Evolutionary conservation across 1,140 invertebrate genomes (phyloP).

Genomic region (Rhyzopertha dominica): DNA sequence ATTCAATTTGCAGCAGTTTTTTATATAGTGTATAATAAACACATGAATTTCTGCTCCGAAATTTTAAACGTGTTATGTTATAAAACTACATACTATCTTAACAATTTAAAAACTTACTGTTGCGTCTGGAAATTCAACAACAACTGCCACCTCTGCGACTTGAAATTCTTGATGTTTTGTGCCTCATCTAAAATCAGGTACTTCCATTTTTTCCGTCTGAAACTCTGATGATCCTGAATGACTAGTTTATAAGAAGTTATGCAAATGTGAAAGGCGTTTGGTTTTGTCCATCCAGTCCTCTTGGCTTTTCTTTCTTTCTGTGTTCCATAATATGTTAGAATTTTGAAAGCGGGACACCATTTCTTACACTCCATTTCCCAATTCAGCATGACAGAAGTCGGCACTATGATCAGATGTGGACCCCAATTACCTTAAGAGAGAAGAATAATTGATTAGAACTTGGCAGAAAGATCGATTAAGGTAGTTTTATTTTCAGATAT

Average conservation of each 20-base stretch:
- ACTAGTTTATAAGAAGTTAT: conserved; percentile 99
- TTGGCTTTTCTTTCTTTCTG: conserved; percentile 96
- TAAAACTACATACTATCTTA: too few relatives aligned
- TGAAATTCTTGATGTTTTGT: conserved; percentile 99
- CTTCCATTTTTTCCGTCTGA: conserved; percentile 97
- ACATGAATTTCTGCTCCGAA: too few relatives aligned
- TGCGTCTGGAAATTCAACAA: conserved; percentile 95
- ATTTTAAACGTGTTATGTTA: too few relatives aligned
- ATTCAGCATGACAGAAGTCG: conserved; percentile 99
- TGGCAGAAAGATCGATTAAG: too few relatives aligned
- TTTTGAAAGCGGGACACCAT: conserved; percentile 99
- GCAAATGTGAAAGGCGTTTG: conserved; percentile 98
- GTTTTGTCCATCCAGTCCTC: conserved; percentile 96
- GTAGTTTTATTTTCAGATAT: too few relatives aligned
- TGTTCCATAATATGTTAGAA: conserved; percentile 96
- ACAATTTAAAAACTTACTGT: conserved; percentile 58
- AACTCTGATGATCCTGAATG: conserved; percentile 97
- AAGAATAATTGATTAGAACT: conserved; percentile 12
- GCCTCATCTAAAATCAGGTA: conserved; percentile 99
- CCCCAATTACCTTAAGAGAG: conserved; percentile 75
- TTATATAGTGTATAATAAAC: too few relatives aligned
- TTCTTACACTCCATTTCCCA: conserved; percentile 99
- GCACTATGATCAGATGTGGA: conserved; percentile 98
- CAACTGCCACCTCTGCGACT: conserved; percentile 97
- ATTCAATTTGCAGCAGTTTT: too few relatives aligned